Evolutionary conservation across 2,888 invertebrate genomes (phyloP).

Genomic region (Flexamia atlantica): DNA sequence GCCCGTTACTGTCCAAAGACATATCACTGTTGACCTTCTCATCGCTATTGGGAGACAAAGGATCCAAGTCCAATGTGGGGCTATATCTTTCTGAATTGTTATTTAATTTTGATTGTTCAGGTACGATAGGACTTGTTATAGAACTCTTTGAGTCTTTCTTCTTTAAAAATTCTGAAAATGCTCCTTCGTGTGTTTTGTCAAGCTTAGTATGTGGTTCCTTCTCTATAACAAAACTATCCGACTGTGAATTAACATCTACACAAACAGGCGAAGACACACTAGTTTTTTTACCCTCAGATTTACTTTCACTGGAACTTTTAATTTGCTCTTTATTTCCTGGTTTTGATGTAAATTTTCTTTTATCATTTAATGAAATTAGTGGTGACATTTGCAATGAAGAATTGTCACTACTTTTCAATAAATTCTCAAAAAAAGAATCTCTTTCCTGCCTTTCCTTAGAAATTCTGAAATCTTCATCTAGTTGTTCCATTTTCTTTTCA

Average conservation of each 20-base stretch:
- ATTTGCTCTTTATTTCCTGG: not conserved
- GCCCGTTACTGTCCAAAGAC: conserved; percentile 57
- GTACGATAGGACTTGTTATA: not conserved
- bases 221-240: conserved; percentile 57
- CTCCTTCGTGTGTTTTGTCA: not conserved
- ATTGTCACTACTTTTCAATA: not conserved
- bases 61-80: conserved; percentile 61
- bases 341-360: not conserved
- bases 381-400: not conserved
- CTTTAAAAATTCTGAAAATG: not conserved
- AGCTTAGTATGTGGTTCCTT: conserved; percentile 34
- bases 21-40: conserved; percentile 56
- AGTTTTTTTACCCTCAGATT: not conserved
- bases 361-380: not conserved
- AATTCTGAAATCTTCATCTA: conserved; percentile 35
- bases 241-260: not conserved
- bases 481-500: conserved; percentile 53
- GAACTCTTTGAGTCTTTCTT: not conserved
- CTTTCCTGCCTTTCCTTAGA: conserved; percentile 18
- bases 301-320: conserved; percentile 4
- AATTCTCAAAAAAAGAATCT: conserved; percentile 45
- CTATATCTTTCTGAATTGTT: conserved; percentile 61
- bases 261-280: not conserved
- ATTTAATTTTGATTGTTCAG: not conserved
- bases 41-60: conserved; percentile 55